A percentile compares a stretch with the other conserved stretches of the same genome.
Conservation (phyloP, 2,113 vertebrate species). For the Aldabrachelys gigantea region DNA sequence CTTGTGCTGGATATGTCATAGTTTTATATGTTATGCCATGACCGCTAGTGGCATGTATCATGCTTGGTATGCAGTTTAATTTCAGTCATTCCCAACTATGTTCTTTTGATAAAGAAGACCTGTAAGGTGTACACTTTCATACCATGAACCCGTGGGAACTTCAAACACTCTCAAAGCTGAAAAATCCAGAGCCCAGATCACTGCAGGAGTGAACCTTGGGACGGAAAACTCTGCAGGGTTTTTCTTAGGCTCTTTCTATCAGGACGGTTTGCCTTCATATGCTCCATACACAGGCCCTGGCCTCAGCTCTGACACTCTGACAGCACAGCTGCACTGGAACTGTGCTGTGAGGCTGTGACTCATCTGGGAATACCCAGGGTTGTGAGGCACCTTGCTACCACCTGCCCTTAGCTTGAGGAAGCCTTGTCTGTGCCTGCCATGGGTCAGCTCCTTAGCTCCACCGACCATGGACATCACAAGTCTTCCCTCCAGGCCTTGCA, state of each 20-base stretch:
- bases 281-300: neutral
- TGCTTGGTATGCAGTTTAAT: neutral
- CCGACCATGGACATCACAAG: too few relatives aligned
- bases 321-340: neutral
- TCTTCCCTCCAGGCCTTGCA: too few relatives aligned
- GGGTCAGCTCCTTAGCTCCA: too few relatives aligned
- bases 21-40: neutral
- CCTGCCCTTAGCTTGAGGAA: too few relatives aligned
- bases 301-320: neutral
- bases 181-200: neutral
- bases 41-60: neutral
- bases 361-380: too few relatives aligned
- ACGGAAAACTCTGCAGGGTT: neutral
- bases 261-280: neutral
- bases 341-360: rapidly evolving
- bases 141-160: neutral
- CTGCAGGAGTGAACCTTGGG: neutral
- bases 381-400: too few relatives aligned
- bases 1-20: neutral
- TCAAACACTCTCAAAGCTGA: neutral
- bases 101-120: neutral
- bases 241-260: neutral
- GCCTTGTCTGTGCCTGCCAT: too few relatives aligned
- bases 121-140: neutral
- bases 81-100: neutral